Conservation (phyloP, 2,113 vertebrate species). For the Odocoileus hemionus region DNA sequence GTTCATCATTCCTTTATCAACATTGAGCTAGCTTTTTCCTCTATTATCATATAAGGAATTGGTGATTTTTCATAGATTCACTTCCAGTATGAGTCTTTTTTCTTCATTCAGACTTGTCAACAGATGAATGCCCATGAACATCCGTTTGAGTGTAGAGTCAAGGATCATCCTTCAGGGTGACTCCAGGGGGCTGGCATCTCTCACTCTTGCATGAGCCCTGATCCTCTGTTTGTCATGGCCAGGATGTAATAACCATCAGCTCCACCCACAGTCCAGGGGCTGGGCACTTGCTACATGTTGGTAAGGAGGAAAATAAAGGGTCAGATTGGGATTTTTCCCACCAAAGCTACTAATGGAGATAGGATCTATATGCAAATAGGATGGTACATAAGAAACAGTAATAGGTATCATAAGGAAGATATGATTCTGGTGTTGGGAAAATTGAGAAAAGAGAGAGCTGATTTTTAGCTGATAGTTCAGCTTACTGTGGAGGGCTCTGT, state of each 20-base stretch:
- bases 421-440: background rate
- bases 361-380: background rate
- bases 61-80: slow-evolving; percentile 43
- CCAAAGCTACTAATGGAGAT: background rate
- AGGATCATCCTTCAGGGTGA: background rate
- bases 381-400: background rate
- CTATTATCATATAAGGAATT: slow-evolving; percentile 28
- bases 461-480: background rate
- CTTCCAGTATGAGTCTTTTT: slow-evolving; percentile 40
- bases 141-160: background rate
- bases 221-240: background rate
- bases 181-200: background rate
- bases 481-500: background rate
- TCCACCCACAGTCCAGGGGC: background rate
- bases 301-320: background rate
- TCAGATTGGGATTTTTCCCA: background rate
- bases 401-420: background rate
- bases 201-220: background rate
- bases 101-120: slow-evolving; percentile 48
- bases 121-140: slow-evolving; percentile 7
- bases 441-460: background rate
- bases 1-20: slow-evolving; percentile 25
- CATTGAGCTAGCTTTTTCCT: background rate
- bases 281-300: background rate
- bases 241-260: background rate